A percentile compares a stretch with the other conserved stretches of the same genome.
Conservation (phyloP, 2,888 invertebrate species). For the Agrilus mali region DNA sequence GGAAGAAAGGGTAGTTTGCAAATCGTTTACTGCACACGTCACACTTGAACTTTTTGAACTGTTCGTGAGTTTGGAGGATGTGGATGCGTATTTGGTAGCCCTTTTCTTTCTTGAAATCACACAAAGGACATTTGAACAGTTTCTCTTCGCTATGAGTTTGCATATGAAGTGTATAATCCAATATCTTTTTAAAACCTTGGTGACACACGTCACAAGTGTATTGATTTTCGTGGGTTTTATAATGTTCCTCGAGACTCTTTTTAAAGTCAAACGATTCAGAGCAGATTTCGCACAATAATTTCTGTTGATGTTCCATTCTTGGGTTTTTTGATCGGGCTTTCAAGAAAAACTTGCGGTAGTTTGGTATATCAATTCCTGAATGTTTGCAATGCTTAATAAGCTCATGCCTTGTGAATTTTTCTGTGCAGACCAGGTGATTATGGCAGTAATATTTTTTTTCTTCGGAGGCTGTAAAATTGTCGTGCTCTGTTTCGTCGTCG, state of each 20-base stretch:
- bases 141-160: too few species aligned
- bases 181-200: conserved; percentile 26
- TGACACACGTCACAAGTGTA: conserved; percentile 27
- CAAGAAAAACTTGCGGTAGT: too few species aligned
- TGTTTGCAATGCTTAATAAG: too few species aligned
- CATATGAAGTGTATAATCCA: conserved; percentile 21
- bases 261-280: not conserved
- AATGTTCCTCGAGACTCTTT: not conserved
- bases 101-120: not conserved
- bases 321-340: too few species aligned
- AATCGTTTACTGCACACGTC: conserved; percentile 5
- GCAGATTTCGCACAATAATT: conserved; percentile 7
- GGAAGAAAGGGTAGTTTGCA: not conserved
- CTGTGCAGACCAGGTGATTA: too few species aligned
- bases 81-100: not conserved
- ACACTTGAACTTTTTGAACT: conserved; percentile 2
- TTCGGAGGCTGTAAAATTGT: too few species aligned
- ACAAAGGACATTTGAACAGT: too few species aligned
- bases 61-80: conserved; percentile 2
- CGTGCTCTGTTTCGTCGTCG: too few species aligned
- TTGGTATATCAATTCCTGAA: too few species aligned
- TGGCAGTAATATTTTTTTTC: too few species aligned
- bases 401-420: too few species aligned
- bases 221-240: conserved; percentile 8
- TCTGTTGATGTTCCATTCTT: too few species aligned